Evolutionary conservation across 2,888 invertebrate genomes (phyloP).

Genomic region (Ernsta delagoae): DNA sequence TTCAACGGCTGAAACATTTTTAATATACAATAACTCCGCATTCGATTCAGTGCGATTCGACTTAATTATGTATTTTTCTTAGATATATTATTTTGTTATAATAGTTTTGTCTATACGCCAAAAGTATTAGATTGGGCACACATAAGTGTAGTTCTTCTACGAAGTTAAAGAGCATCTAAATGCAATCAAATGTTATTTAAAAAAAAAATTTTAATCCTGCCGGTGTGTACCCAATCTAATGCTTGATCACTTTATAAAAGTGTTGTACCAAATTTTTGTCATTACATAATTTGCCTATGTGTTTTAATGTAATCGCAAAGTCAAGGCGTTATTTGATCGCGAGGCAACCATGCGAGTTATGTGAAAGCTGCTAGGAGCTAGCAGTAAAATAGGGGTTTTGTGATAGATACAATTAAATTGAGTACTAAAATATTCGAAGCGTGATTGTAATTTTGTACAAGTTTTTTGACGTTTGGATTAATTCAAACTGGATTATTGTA

Average conservation of each 20-base stretch:
- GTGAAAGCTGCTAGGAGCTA: slow-evolving; percentile 80
- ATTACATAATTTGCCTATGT: slow-evolving; percentile 41
- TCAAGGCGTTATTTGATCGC: slow-evolving; percentile 63
- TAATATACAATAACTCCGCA: slow-evolving; percentile 60
- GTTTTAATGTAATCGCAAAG: slow-evolving; percentile 62
- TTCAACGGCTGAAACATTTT: slow-evolving; percentile 73
- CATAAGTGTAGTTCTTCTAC: slow-evolving; percentile 9
- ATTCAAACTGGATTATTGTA: slow-evolving; percentile 38
- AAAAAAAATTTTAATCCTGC: not conserved
- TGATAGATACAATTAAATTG: slow-evolving; percentile 83
- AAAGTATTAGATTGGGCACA: slow-evolving; percentile 43
- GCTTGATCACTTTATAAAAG: slow-evolving; percentile 58
- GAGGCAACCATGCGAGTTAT: slow-evolving; percentile 56
- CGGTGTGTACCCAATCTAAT: slow-evolving; percentile 41
- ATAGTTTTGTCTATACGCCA: slow-evolving; percentile 54
- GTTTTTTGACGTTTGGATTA: slow-evolving; percentile 61
- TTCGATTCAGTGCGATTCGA: slow-evolving; percentile 66
- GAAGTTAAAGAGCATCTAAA: slow-evolving; percentile 10
- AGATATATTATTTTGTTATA: slow-evolving; percentile 64
- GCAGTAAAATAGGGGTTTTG: slow-evolving; percentile 81
- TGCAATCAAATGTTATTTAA: slow-evolving; percentile 6
- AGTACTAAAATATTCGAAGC: slow-evolving; percentile 65
- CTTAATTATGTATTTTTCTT: slow-evolving; percentile 55
- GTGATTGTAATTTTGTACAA: slow-evolving; percentile 76
- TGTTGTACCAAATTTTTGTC: slow-evolving; percentile 45